phyloP scores from a whole-genome alignment of 1,140 invertebrate species.

The Drosophila sp. region DNA sequence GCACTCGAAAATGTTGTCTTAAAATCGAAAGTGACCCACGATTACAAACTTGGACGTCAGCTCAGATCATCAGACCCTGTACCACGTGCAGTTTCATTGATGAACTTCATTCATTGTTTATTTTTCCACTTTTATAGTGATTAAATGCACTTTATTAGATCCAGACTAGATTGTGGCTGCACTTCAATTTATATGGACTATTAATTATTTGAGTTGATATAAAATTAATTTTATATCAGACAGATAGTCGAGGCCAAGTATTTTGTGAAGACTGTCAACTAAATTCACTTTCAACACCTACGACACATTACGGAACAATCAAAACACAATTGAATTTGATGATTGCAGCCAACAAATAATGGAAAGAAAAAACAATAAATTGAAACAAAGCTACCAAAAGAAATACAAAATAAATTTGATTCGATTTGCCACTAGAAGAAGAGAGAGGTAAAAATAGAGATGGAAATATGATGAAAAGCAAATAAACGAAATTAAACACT shows the following conservation, averaged over 20 bases:
- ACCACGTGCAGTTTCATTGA: constrained; percentile 50
- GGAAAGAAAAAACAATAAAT: constrained; percentile 29
- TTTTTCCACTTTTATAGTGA: too few relatives aligned
- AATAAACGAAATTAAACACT: constrained; percentile 59
- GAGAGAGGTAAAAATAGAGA: background rate
- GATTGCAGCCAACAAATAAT: constrained; percentile 63
- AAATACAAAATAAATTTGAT: constrained; percentile 40
- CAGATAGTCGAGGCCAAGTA: constrained; percentile 54
- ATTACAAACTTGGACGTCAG: constrained; percentile 58
- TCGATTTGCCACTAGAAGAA: constrained; percentile 5
- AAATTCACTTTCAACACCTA: constrained; percentile 71
- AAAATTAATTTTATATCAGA: background rate
- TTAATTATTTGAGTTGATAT: background rate
- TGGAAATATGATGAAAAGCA: constrained; percentile 41
- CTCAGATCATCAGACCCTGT: background rate
- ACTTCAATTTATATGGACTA: too few relatives aligned
- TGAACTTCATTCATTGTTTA: constrained; percentile 74
- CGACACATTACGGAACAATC: constrained; percentile 74
- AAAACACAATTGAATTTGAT: constrained; percentile 64
- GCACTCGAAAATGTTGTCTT: constrained; percentile 61
- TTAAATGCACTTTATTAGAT: too few relatives aligned
- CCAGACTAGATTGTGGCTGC: background rate
- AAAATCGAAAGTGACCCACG: constrained; percentile 81
- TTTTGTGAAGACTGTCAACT: constrained; percentile 61
- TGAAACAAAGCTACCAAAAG: constrained; percentile 69